phyloP scores from a whole-genome alignment of 2,888 invertebrate genomes.

The Macrophya alboannulata region DNA sequence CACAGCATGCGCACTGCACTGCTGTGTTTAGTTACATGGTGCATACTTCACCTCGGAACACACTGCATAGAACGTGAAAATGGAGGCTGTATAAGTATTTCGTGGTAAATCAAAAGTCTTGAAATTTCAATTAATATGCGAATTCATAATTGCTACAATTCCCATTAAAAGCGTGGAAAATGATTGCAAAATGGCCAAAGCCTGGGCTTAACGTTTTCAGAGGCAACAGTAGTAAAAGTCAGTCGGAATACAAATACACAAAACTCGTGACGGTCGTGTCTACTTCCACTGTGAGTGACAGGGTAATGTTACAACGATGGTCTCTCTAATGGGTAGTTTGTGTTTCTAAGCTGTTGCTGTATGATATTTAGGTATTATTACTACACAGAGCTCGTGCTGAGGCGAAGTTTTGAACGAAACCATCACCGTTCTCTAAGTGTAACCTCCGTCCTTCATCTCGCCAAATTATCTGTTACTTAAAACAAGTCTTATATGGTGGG shows the following conservation, averaged over 20 bases:
- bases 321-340: neutral
- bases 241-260: neutral
- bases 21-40: neutral
- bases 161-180: neutral
- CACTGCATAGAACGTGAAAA: neutral
- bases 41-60: neutral
- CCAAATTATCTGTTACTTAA: neutral
- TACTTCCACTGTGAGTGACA: neutral
- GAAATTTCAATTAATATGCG: too few species aligned
- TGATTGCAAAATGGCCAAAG: neutral
- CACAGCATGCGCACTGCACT: neutral
- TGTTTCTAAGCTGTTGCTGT: neutral
- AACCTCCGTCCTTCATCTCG: neutral
- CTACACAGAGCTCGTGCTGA: neutral
- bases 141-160: neutral
- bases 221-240: neutral
- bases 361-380: neutral
- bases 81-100: too few species aligned
- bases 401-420: conserved; percentile 4
- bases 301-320: neutral
- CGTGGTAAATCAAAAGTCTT: too few species aligned
- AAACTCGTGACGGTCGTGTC: neutral
- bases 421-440: conserved; percentile 1
- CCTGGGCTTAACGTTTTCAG: neutral
- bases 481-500: neutral